Percentiles rank a stretch among this genome's conserved stretches.
phyloP scores from a whole-genome alignment of 2,797 vertebrate species.

The Brachyrhaphis roseni region DNA sequence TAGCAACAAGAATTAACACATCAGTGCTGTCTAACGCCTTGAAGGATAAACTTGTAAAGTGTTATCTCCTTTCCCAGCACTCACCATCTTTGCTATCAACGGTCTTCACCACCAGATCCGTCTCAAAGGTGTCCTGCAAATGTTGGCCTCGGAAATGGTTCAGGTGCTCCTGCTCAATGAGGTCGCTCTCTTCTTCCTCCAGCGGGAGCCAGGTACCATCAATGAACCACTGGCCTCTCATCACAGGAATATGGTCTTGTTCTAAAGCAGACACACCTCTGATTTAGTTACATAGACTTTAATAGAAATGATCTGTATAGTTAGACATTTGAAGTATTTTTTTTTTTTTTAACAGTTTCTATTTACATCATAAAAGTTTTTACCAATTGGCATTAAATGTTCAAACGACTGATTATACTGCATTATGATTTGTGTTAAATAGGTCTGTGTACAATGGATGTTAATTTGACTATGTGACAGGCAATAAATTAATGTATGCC shows the following conservation, averaged over 20 bases:
- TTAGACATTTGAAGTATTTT: background rate
- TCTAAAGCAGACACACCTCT: slow-evolving; percentile 74
- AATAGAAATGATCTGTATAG: background rate
- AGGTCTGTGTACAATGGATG: background rate
- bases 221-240: slow-evolving; percentile 98
- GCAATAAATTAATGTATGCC: background rate
- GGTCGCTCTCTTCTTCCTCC: slow-evolving; percentile 95
- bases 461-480: background rate
- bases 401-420: background rate
- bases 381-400: background rate
- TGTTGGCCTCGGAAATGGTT: slow-evolving; percentile 91
- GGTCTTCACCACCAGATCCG: slow-evolving; percentile 88
- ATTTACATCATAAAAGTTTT: background rate
- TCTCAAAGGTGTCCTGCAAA: slow-evolving; percentile 91
- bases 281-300: background rate
- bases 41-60: background rate
- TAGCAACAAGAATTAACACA: slow-evolving; percentile 13
- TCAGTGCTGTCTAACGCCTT: background rate
- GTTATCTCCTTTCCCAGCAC: slow-evolving; percentile 41
- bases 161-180: slow-evolving; percentile 94
- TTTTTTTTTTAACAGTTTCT: background rate
- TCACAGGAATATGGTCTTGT: slow-evolving; percentile 93
- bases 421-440: background rate
- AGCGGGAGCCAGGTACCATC: slow-evolving; percentile 96
- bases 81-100: slow-evolving; percentile 97